Evolutionary conservation across 2,113 vertebrate genomes (phyloP).

Genomic region (Catagonus wagneri): DNA sequence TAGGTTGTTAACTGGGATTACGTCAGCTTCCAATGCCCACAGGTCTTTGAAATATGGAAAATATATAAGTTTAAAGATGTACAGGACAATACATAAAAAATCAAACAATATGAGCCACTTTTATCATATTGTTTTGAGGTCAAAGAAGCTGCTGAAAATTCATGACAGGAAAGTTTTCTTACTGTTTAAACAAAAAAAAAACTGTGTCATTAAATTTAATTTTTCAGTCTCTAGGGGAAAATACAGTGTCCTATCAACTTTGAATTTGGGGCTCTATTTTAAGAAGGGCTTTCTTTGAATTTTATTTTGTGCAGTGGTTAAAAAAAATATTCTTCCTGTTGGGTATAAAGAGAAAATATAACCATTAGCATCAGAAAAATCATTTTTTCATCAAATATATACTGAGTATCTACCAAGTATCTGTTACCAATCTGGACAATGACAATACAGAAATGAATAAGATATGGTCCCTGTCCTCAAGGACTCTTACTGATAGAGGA

Average conservation of each 20-base stretch:
- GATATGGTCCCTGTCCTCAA: neutral
- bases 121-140: neutral
- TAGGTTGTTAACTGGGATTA: neutral
- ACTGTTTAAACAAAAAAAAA: neutral
- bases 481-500: conserved; percentile 10
- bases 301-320: neutral
- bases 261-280: neutral
- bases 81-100: neutral
- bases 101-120: neutral
- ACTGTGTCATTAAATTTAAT: conserved; percentile 7
- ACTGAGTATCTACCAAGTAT: neutral
- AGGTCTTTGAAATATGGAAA: neutral
- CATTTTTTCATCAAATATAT: conserved; percentile 36
- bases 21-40: neutral
- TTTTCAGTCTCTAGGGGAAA: conserved; percentile 13
- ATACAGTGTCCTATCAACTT: neutral
- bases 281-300: neutral
- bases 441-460: neutral
- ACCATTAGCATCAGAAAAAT: neutral
- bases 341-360: neutral
- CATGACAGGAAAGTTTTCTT: conserved; percentile 5
- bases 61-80: neutral
- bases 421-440: neutral
- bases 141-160: conserved; percentile 40
- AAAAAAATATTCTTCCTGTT: conserved; percentile 14